Conservation (phyloP, 2,888 invertebrate genomes). For the Tiphia femorata region DNA sequence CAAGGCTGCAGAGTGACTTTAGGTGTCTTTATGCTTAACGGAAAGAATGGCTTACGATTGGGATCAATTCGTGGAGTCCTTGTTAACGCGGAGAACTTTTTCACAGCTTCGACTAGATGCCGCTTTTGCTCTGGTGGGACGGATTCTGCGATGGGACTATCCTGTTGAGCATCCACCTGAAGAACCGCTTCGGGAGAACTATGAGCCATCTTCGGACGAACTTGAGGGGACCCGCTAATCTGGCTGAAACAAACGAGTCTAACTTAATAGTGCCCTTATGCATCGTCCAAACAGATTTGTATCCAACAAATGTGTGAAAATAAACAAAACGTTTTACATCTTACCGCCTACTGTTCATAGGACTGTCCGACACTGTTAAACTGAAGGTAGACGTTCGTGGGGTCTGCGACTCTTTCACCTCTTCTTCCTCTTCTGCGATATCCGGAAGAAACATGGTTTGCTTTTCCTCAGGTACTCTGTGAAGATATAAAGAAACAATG, state of each 20-base stretch:
- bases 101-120: slow-evolving; percentile 50
- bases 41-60: slow-evolving; percentile 55
- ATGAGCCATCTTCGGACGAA: slow-evolving; percentile 54
- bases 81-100: slow-evolving; percentile 45
- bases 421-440: slow-evolving; percentile 70
- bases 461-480: slow-evolving; percentile 72
- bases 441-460: slow-evolving; percentile 72
- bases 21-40: slow-evolving; percentile 34
- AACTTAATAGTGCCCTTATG: slow-evolving; percentile 54
- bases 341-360: slow-evolving; percentile 58
- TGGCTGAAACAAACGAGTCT: slow-evolving; percentile 66
- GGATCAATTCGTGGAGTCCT: slow-evolving; percentile 42
- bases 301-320: background rate
- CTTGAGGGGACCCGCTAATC: slow-evolving; percentile 61
- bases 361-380: slow-evolving; percentile 52
- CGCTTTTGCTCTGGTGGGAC: slow-evolving; percentile 38
- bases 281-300: background rate
- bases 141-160: background rate
- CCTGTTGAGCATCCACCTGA: slow-evolving; percentile 52
- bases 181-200: slow-evolving; percentile 61
- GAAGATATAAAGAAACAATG: slow-evolving; percentile 3
- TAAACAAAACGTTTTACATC: too few relatives aligned
- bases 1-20: slow-evolving; percentile 56
- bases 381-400: slow-evolving; percentile 57
- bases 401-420: slow-evolving; percentile 39